phyloP scores from a whole-genome alignment of 2,113 vertebrate genomes.

The Carassius carassius region DNA sequence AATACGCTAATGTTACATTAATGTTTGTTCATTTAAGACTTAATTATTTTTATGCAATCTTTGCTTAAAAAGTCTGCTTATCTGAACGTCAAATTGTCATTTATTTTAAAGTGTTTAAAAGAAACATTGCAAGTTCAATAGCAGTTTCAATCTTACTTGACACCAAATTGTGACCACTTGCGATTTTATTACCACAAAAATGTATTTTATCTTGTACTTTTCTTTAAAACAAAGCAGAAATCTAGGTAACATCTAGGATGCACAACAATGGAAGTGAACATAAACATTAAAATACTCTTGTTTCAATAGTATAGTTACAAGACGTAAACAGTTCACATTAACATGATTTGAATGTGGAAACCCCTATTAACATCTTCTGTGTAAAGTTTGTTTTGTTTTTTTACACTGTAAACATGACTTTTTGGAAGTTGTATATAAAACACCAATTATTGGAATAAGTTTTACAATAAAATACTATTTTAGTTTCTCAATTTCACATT shows the following conservation, averaged over 20 bases:
- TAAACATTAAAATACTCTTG: too few species aligned
- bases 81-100: not conserved
- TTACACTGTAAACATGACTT: too few species aligned
- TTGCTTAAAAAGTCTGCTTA: not conserved
- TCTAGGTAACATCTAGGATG: not conserved
- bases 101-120: not conserved
- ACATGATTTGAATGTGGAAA: not conserved
- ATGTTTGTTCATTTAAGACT: not conserved
- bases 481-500: too few species aligned
- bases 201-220: rapidly evolving
- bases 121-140: not conserved
- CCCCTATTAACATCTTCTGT: not conserved
- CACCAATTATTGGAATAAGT: not conserved
- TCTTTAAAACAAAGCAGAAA: not conserved
- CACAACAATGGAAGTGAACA: not conserved
- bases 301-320: not conserved
- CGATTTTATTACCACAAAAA: not conserved
- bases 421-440: not conserved
- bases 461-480: not conserved
- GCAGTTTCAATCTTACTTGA: not conserved
- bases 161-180: not conserved
- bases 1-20: not conserved
- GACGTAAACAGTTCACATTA: not conserved
- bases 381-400: too few species aligned
- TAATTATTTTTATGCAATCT: not conserved